Evolutionary conservation across 2,797 vertebrate genomes (phyloP).

Genomic region (Tangara arthus): DNA sequence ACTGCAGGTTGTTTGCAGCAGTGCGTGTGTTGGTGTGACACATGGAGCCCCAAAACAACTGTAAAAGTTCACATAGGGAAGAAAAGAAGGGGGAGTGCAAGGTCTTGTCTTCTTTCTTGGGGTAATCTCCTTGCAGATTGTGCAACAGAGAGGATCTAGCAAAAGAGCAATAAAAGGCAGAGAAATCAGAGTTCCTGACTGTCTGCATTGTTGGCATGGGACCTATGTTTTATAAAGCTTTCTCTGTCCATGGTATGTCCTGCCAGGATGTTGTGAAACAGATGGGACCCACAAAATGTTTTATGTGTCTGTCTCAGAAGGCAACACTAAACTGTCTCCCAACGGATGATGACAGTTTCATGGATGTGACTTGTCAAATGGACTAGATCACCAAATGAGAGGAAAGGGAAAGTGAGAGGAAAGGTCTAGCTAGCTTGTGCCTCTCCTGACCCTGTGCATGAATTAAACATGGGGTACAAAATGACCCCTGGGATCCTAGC

Average conservation of each 20-base stretch:
- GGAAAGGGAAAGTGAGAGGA: not conserved
- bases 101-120: not conserved
- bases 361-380: not conserved
- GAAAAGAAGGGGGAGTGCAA: not conserved
- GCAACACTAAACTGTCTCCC: not conserved
- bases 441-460: not conserved
- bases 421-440: not conserved
- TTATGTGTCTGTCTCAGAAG: not conserved
- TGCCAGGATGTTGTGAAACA: not conserved
- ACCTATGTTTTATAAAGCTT: not conserved
- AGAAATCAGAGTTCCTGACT: not conserved
- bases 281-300: not conserved
- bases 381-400: not conserved
- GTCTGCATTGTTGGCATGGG: not conserved
- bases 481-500: not conserved
- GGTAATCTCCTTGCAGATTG: not conserved
- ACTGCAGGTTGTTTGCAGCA: not conserved
- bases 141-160: not conserved
- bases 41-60: not conserved
- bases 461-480: not conserved
- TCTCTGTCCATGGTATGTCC: not conserved
- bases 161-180: not conserved
- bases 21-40: not conserved
- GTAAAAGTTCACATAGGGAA: not conserved
- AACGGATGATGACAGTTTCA: not conserved